A percentile compares a stretch with the other conserved stretches of the same genome.
Conservation (phyloP, 1,140 invertebrate species). For the Gonatopus flavifemur region DNA sequence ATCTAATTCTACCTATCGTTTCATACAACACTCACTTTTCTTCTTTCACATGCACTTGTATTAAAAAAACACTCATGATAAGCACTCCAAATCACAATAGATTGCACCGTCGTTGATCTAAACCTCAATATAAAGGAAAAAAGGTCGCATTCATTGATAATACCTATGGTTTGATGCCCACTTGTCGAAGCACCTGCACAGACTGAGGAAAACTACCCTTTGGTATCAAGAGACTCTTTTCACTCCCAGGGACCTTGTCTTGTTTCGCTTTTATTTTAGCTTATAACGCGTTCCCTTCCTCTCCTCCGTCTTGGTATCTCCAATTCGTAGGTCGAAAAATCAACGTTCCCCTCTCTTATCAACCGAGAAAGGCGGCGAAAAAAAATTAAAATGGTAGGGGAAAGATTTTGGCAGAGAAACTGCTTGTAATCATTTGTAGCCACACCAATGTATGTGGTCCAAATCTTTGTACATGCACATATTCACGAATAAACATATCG, state of each 20-base stretch:
- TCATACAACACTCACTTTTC: no score
- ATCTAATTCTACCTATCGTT: no score
- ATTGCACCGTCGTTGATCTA: no score
- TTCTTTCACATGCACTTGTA: no score
- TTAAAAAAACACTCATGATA: no score
- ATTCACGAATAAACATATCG: not conserved
- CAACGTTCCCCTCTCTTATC: constrained; percentile 13
- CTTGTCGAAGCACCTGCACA: constrained; percentile 31
- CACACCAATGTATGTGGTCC: not conserved
- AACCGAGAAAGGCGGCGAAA: constrained; percentile 5
- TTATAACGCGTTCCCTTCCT: constrained; percentile 39
- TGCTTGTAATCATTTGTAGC: constrained; percentile 27
- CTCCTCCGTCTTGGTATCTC: constrained; percentile 20
- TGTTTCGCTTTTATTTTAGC: constrained; percentile 54
- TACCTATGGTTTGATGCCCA: constrained; percentile 34
- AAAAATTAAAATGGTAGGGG: constrained; percentile 21
- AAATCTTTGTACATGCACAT: constrained; percentile 2
- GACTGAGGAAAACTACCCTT: constrained; percentile 36
- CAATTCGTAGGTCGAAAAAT: constrained; percentile 13
- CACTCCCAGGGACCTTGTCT: constrained; percentile 33
- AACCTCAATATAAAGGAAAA: no score
- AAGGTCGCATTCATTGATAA: no score
- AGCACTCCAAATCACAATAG: no score
- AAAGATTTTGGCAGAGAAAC: constrained; percentile 29
- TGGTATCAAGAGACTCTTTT: constrained; percentile 20